These are phyloP conservation scores for Piprites chloris DNA, from an alignment of 2,113 vertebrate species.

Conservation along the genomic window DNA sequence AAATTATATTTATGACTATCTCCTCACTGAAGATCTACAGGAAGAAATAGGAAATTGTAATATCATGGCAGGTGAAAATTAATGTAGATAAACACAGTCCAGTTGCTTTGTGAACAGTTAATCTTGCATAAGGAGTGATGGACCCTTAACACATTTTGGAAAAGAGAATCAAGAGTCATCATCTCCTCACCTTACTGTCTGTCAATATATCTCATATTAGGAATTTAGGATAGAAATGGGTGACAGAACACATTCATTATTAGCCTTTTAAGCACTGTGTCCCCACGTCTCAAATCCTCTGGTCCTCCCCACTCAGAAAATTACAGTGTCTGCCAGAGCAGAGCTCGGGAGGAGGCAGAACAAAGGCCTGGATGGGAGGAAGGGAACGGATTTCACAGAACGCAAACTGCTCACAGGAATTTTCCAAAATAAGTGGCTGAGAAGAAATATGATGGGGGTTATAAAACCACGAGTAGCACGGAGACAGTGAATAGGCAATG, in stretches of 20 bases:
- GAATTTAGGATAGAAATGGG: neutral
- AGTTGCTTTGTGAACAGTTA: neutral
- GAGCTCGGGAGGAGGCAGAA: neutral
- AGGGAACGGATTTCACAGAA: neutral
- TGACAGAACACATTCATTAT: neutral
- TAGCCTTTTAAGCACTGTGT: neutral
- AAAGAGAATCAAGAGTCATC: neutral
- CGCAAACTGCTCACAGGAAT: neutral
- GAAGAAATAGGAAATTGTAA: neutral
- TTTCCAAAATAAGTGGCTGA: slow-evolving; percentile 6
- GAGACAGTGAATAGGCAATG: slow-evolving; percentile 62
- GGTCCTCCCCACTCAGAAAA: neutral
- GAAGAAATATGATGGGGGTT: slow-evolving; percentile 34
- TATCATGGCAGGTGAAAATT: neutral
- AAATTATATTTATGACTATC: neutral
- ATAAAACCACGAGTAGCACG: neutral
- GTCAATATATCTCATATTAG: neutral
- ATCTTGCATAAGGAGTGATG: neutral
- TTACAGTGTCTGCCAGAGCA: neutral
- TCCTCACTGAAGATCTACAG: neutral
- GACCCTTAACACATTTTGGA: neutral
- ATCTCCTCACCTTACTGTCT: neutral
- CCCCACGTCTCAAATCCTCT: neutral
- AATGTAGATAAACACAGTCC: neutral
- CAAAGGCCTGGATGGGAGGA: neutral